These are phyloP conservation scores for Hyalella azteca DNA, from an alignment of 2,888 invertebrate species.

Conservation along the genomic window DNA sequence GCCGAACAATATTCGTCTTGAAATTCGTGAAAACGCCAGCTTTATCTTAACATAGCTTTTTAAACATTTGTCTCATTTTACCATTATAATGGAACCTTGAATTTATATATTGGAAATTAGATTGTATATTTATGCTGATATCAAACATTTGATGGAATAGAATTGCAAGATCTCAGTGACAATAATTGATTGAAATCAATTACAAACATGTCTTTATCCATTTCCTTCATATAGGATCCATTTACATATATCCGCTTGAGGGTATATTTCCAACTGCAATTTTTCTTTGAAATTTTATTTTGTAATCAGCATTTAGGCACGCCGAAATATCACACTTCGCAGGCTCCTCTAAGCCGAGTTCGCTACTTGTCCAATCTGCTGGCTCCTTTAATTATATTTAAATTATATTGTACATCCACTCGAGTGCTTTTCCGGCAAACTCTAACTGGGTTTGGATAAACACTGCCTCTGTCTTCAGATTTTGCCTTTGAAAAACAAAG, in stretches of 20 bases:
- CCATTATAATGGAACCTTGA: neutral
- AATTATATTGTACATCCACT: neutral
- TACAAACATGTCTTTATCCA: neutral
- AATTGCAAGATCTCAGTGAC: too few species aligned
- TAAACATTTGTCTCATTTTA: too few species aligned
- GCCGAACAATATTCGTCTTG: too few species aligned
- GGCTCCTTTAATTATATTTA: constrained; percentile 14
- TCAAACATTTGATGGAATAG: too few species aligned
- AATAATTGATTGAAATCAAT: too few species aligned
- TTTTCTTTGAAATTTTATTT: neutral
- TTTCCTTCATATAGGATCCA: neutral
- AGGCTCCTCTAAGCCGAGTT: neutral
- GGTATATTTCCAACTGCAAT: neutral
- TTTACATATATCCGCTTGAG: too few species aligned
- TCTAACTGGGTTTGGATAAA: neutral
- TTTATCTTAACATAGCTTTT: too few species aligned
- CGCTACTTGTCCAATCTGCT: constrained; percentile 4
- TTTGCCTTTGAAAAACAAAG: too few species aligned
- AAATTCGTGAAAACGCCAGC: too few species aligned
- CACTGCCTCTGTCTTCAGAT: neutral
- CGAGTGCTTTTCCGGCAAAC: neutral
- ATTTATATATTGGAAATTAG: neutral
- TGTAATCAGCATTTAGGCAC: neutral
- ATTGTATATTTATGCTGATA: neutral
- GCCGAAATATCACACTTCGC: neutral